Base-by-base conservation (phyloP, 1,140 invertebrate species). In the Papilio machaon region DNA sequence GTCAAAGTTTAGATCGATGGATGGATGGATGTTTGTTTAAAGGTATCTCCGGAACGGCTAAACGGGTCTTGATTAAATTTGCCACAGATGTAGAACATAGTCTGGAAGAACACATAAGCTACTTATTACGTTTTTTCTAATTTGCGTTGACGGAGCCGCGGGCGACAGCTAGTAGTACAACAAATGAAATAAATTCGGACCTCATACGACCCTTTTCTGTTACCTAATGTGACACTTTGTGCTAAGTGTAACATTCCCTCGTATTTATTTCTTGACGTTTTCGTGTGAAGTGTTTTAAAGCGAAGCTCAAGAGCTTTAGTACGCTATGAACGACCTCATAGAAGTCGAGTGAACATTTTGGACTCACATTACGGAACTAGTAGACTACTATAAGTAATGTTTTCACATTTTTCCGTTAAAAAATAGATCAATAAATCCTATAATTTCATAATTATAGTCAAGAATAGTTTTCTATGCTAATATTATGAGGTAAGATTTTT, bases 221-320 rank as follows among this genome's bases (percentile, higher is more conserved):
- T 70, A 70, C 64, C 23, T 70, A 70, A 70, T 17, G 64, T 70
- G 64, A 70, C 64, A 70, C 64, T 70, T 35, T 70, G 30, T 70
- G 35, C 64, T 70, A 70, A 70, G 64, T 70, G 64, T 70, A 38
- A 70, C 64, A 70, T 35, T 70, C 64, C 64, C 23, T 70, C 23
- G 64, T 70, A 70, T 70, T 70, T 70, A 70, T 70, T 35, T 35
- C 64, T 70, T 70, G 64, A 70, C 64, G 30, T 70, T 70, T 70
- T 70, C 64, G 64, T 70, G 23, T 70, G 64, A 70, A 70, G 64
- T 70, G 64, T 70, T 70, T 30, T 43, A 43, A 43, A 43, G 38
- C 1, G 38, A 43, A 43, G 7, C 38, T 70, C 64, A 17, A 35
- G 35, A 70, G 64, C 30, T 70, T 70, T 70, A 70, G 11, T 70